Evolutionary conservation across 37 sponge, comb jelly and placozoan species (phyloP), one percentile per base, ranked within the genome.

Genomic region (Sycon ciliatum): DNA sequence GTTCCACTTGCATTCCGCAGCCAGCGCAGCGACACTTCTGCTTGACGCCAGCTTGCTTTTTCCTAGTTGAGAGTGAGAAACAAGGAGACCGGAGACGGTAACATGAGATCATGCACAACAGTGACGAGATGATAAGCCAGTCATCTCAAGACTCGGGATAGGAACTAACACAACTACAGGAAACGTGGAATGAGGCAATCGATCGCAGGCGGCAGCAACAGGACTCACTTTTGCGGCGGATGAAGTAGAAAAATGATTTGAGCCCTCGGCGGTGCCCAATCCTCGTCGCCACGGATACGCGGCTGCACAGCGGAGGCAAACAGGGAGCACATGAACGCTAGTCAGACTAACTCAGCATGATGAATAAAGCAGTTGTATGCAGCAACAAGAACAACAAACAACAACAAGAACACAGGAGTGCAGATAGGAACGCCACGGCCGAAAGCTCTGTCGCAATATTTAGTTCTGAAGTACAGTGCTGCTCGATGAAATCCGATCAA

Each of bases 251-350:
- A 91, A 35, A 95, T 84, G 55, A 95, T 82, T 65, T 91, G 92
- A 35, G 69, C 80, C 28, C 98, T 64, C n/a, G 98, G 98, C 36
- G 98, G 98, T 1, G 98, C 98, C 98, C 98, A 95, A 0, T 95
- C 89, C 18, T 54, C 56, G 68, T 64, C 85, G 13, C 98, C 98
- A 56, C 98, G 75, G 31, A 77, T 28, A 9, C 63, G 26, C 9
- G 31, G 9, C 63, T 60, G n/a, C n/a, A n/a, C n/a, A n/a, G n/a
- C n/a, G n/a, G n/a, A n/a, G n/a, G n/a, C n/a, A n/a, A n/a, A n/a
- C n/a, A n/a, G n/a, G n/a, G n/a, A n/a, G n/a, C n/a, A n/a, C n/a
- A n/a, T n/a, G n/a, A n/a, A n/a, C n/a, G n/a, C n/a, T n/a, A n/a
- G n/a, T n/a, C n/a, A n/a, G n/a, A n/a, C n/a, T n/a, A n/a, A n/a